Evolutionary conservation across 37 sponge, comb jelly and placozoan species (phyloP).

Genomic region (Ephydatia muelleri): DNA sequence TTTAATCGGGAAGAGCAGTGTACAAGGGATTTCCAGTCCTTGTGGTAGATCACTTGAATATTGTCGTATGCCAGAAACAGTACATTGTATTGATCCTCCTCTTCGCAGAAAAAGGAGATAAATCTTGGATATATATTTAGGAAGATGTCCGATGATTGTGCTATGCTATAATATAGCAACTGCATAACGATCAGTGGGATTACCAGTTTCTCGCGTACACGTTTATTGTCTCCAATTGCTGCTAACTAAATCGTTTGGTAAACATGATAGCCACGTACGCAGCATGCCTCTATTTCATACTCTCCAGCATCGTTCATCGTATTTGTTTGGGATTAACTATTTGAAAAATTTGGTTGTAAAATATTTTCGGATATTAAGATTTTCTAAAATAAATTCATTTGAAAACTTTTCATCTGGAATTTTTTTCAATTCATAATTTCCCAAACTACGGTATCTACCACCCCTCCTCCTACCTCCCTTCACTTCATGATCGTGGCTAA

Average conservation of each 20-base stretch:
- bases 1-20: background rate
- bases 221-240: constrained; percentile 19
- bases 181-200: constrained; percentile 33
- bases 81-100: constrained; percentile 21
- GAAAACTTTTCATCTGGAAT: no score
- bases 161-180: constrained; percentile 31
- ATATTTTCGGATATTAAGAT: no score
- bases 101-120: constrained; percentile 33
- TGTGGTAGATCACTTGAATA: constrained; percentile 31
- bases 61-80: constrained; percentile 20
- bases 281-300: no score
- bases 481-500: no score
- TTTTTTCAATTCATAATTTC: no score
- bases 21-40: constrained; percentile 23
- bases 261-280: no score
- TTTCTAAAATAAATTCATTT: no score
- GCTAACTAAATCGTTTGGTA: constrained; percentile 23
- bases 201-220: constrained; percentile 24
- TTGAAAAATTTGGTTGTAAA: no score
- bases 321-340: no score
- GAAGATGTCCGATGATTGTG: constrained; percentile 22
- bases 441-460: no score
- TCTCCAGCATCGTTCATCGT: no score
- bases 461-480: no score
- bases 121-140: constrained; percentile 12